Base-by-base conservation (phyloP, 1,140 invertebrate species). In the Heliconius nattereri region DNA sequence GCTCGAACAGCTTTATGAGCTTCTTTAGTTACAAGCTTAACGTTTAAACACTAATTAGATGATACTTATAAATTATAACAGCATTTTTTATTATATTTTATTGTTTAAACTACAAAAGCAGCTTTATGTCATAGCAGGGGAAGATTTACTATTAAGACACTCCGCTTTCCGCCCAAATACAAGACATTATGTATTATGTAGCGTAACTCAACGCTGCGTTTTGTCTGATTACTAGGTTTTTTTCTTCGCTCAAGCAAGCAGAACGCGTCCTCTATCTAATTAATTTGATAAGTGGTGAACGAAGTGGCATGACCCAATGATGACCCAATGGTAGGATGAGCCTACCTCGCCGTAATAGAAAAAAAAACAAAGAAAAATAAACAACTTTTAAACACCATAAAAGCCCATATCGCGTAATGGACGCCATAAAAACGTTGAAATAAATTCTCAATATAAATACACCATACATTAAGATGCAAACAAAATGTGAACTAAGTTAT, bases 381-480 rank as follows among this genome's bases (percentile, higher is more conserved):
- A 60, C 54, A 26, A 60, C 20, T 26, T 11, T 23, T 23, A 57
- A 75, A 75, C 73, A 57, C n/a, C 52, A 75, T 75, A 45, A 54
- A 73, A 80, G 54, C 75, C 76, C 79, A 74, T 77, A 79, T 75
- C 20, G 35, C 78, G 26, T 70, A 73, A 66, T 73, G 75, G 40
- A 26, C 32, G 49, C 73, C 57, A 71, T 80, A 77, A 80, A 81
- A 70, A 37, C 32, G 9, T 40, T 66, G 0, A 45, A 71, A 73
- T 70, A 81, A 81, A 73, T 70, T 72, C 71, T 19, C 20, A 37
- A 57, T 72, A 60, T 81, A 81, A 81, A 81, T 81, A 81, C 40
- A 45, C 40, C 3, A 45, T 81, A 74, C 79, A 79, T 74, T 76
- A 82, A 82, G 45, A 81, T 40, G 40, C 40, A 82, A 80, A 80